Evolutionary conservation across 2,888 invertebrate species (phyloP).

Genomic region (Nemoura dubitans): DNA sequence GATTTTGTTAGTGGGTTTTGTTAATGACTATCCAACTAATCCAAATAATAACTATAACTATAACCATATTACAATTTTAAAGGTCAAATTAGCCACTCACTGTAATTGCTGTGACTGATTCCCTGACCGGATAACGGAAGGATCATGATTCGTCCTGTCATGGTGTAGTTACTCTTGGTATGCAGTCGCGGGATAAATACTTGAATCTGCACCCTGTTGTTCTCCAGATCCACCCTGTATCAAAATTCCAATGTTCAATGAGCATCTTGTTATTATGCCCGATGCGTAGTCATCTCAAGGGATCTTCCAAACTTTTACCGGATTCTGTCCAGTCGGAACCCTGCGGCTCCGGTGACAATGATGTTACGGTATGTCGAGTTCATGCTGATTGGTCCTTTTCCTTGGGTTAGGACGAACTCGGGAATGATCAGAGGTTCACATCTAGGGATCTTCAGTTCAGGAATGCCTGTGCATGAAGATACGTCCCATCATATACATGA

Average conservation of each 20-base stretch:
- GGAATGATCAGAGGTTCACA: slow-evolving; percentile 77
- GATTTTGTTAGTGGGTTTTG: too few relatives aligned
- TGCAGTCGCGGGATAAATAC: slow-evolving; percentile 71
- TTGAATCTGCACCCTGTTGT: slow-evolving; percentile 68
- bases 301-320: slow-evolving; percentile 20
- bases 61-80: too few relatives aligned
- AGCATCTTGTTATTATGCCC: not conserved
- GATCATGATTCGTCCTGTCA: slow-evolving; percentile 76
- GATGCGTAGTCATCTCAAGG: not conserved
- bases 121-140: slow-evolving; percentile 78
- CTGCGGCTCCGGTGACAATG: slow-evolving; percentile 69
- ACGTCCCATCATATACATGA: not conserved
- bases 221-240: slow-evolving; percentile 65
- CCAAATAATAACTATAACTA: too few relatives aligned
- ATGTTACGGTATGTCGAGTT: slow-evolving; percentile 74
- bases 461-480: slow-evolving; percentile 66
- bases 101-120: slow-evolving; percentile 72
- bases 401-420: slow-evolving; percentile 73
- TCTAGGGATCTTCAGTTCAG: slow-evolving; percentile 73
- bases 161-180: slow-evolving; percentile 71
- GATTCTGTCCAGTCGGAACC: slow-evolving; percentile 64
- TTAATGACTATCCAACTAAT: too few relatives aligned
- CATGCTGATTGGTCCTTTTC: slow-evolving; percentile 73
- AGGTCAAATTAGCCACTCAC: slow-evolving; percentile 62
- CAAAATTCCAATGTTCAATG: slow-evolving; percentile 40